These are phyloP conservation scores for Drosophila bocqueti DNA, from an alignment of 1,140 invertebrate species.

Conservation along the genomic window DNA sequence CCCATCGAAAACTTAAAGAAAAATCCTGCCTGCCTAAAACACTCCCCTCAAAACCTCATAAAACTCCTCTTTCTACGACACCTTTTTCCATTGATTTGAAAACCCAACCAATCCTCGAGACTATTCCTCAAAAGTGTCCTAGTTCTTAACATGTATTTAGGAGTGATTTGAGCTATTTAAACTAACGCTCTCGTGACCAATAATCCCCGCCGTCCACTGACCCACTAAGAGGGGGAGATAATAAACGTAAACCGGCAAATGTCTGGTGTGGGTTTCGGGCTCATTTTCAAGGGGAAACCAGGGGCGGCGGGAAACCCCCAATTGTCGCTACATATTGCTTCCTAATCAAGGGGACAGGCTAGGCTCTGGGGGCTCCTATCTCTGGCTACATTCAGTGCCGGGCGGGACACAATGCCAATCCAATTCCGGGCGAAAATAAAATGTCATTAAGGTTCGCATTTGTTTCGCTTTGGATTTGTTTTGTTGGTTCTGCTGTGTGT, in stretches of 20 bases:
- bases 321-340: slow-evolving; percentile 14
- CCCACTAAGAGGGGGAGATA: background rate
- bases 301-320: background rate
- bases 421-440: slow-evolving; percentile 33
- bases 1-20: background rate
- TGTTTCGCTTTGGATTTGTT: slow-evolving; percentile 33
- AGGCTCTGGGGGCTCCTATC: background rate
- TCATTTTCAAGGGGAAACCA: background rate
- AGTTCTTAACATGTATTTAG: background rate
- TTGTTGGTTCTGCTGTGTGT: slow-evolving; percentile 1
- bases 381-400: background rate
- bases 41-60: background rate
- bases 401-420: slow-evolving; percentile 20
- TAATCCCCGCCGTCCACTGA: no score
- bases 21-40: no score
- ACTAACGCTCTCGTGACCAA: background rate
- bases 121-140: no score
- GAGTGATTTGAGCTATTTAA: background rate
- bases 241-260: background rate
- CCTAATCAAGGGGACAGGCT: slow-evolving; percentile 6
- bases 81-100: background rate
- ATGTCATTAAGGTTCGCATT: slow-evolving; percentile 42
- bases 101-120: background rate
- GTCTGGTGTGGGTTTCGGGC: background rate
- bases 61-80: background rate